Conservation (phyloP, 1,140 invertebrate species). For the Mercenaria mercenaria region DNA sequence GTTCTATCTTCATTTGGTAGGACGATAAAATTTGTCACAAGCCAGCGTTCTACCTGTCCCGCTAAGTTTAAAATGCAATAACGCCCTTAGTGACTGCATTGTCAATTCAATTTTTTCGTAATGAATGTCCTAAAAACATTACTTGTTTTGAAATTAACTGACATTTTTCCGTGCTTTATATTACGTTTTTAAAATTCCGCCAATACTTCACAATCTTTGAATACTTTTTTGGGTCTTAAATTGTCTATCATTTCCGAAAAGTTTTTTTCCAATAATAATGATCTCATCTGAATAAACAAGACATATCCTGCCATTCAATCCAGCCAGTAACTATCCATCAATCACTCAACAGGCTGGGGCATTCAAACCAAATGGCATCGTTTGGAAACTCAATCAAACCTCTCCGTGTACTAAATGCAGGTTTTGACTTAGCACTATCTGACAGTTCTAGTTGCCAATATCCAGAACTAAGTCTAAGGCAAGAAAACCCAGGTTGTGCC, state of each 20-base stretch:
- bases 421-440: no score
- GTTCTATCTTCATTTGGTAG: no score
- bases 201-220: slow-evolving; percentile 11
- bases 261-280: slow-evolving; percentile 47
- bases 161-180: slow-evolving; percentile 67
- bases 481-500: neutral
- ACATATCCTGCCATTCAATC: slow-evolving; percentile 43
- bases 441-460: no score
- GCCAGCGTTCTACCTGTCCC: no score
- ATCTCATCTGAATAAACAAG: slow-evolving; percentile 63
- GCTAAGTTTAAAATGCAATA: no score
- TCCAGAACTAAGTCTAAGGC: no score
- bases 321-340: slow-evolving; percentile 70
- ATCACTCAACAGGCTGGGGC: slow-evolving; percentile 71
- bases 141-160: slow-evolving; percentile 36
- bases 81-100: no score
- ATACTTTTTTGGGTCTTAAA: slow-evolving; percentile 10
- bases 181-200: neutral
- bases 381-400: slow-evolving; percentile 2
- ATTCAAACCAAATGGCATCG: slow-evolving; percentile 73
- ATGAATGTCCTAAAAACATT: neutral
- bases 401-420: no score
- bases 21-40: no score
- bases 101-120: neutral
- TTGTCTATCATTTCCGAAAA: slow-evolving; percentile 36